These are phyloP conservation scores for Thelaira solivaga DNA, from an alignment of 2,888 invertebrate species.

Conservation along the genomic window DNA sequence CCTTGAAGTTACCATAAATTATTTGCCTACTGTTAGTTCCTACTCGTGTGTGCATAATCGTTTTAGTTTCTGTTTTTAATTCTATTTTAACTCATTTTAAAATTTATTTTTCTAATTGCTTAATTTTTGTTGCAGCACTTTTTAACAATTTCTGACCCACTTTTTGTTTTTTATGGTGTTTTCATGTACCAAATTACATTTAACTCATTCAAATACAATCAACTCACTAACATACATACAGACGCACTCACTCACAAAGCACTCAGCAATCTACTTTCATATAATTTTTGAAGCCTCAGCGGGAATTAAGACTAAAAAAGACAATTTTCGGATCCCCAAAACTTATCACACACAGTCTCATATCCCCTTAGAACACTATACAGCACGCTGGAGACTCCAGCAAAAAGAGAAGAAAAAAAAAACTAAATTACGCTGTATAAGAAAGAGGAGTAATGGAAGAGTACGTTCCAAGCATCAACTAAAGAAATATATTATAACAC, in stretches of 20 bases:
- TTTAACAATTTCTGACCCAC: conserved; percentile 41
- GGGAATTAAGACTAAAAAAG: conserved; percentile 72
- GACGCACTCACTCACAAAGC: conserved; percentile 2
- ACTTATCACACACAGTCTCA: conserved; percentile 77
- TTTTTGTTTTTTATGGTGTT: conserved; percentile 34
- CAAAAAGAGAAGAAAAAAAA: conserved; percentile 45
- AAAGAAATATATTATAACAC: conserved; percentile 27
- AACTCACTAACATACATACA: conserved; percentile 16
- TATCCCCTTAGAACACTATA: conserved; percentile 77
- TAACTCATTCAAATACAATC: conserved; percentile 46
- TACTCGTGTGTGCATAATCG: no score
- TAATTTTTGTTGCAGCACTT: background rate
- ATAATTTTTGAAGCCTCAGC: conserved; percentile 69
- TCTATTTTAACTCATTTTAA: background rate
- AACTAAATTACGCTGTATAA: conserved; percentile 49
- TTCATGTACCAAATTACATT: conserved; percentile 51
- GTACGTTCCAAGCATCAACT: conserved; percentile 21
- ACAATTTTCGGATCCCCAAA: conserved; percentile 77
- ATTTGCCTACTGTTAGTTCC: no score
- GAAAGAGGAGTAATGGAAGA: conserved; percentile 56
- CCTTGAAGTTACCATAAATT: no score
- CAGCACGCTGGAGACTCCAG: conserved; percentile 73
- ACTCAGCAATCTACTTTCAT: conserved; percentile 62
- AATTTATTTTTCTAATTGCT: background rate
- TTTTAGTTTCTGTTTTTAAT: background rate